Evolutionary conservation across 1,140 invertebrate species (phyloP).

Genomic region (Trachymyrmex septentrionalis): DNA sequence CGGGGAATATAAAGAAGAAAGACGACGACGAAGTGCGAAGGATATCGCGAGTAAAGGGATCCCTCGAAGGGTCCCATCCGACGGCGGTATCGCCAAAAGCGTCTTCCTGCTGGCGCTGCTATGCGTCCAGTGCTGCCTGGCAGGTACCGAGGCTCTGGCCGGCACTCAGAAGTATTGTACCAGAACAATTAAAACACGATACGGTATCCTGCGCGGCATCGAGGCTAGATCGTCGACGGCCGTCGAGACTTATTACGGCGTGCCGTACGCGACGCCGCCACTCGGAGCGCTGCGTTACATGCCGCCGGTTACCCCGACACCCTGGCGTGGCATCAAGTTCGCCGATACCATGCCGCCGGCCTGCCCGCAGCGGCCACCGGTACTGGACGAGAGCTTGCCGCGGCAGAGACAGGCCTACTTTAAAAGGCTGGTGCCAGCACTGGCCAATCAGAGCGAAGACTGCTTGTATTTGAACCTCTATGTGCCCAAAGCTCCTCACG

Average conservation of each 20-base stretch:
- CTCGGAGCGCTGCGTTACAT: slow-evolving; percentile 94
- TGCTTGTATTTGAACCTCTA: slow-evolving; percentile 99
- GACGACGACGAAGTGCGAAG: neutral
- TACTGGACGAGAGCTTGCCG: slow-evolving; percentile 92
- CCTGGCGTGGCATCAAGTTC: slow-evolving; percentile 93
- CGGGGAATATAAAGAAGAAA: neutral
- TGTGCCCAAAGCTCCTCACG: slow-evolving; percentile 91
- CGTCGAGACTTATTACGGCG: slow-evolving; percentile 97
- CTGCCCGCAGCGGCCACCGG: slow-evolving; percentile 95
- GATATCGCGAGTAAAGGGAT: neutral
- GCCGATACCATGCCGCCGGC: slow-evolving; percentile 94
- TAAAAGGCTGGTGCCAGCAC: slow-evolving; percentile 92
- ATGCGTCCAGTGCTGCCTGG: slow-evolving; percentile 79
- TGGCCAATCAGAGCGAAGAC: slow-evolving; percentile 97
- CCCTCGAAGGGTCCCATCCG: neutral
- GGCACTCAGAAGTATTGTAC: slow-evolving; percentile 91
- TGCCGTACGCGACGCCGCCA: slow-evolving; percentile 96
- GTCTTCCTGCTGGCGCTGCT: slow-evolving; percentile 86
- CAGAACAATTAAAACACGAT: slow-evolving; percentile 94
- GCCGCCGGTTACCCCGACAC: slow-evolving; percentile 96
- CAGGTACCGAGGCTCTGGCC: slow-evolving; percentile 81
- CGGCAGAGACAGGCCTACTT: slow-evolving; percentile 93
- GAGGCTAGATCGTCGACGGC: slow-evolving; percentile 92
- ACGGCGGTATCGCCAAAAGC: slow-evolving; percentile 69
- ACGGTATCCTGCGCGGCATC: slow-evolving; percentile 94